Percentiles rank a stretch among this genome's conserved stretches.
Evolutionary conservation across 2,797 vertebrate species (phyloP).

Genomic region (Iguana delicatissima): DNA sequence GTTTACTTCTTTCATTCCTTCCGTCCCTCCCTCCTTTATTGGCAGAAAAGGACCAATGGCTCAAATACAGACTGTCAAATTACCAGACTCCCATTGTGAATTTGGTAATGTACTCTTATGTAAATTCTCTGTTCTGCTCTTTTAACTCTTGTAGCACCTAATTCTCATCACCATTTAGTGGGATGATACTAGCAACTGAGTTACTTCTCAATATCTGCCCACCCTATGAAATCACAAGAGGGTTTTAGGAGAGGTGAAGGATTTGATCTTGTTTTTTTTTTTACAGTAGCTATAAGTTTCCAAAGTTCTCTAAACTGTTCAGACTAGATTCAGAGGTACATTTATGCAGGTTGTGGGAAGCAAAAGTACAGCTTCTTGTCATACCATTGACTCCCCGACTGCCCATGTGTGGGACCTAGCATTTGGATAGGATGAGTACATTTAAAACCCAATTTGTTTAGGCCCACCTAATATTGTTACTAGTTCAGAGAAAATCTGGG

Average conservation of each 20-base stretch:
- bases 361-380: neutral
- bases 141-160: neutral
- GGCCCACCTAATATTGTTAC: no score
- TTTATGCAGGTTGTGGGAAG: neutral
- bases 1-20: neutral
- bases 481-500: neutral
- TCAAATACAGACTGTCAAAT: neutral
- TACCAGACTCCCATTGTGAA: neutral
- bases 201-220: neutral
- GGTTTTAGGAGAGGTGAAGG: neutral
- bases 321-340: no score
- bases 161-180: neutral
- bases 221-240: neutral
- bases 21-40: no score
- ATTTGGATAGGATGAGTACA: neutral
- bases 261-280: constrained; percentile 5
- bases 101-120: neutral
- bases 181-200: neutral
- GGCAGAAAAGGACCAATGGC: neutral
- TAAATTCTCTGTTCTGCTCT: neutral
- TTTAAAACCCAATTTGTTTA: neutral
- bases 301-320: constrained; percentile 31
- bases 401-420: neutral
- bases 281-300: constrained; percentile 10
- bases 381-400: no score